Percentiles rank a stretch among this genome's conserved stretches.
These are phyloP conservation scores for Rotaria macrura DNA, from an alignment of 2,888 invertebrate genomes.

Conservation along the genomic window DNA sequence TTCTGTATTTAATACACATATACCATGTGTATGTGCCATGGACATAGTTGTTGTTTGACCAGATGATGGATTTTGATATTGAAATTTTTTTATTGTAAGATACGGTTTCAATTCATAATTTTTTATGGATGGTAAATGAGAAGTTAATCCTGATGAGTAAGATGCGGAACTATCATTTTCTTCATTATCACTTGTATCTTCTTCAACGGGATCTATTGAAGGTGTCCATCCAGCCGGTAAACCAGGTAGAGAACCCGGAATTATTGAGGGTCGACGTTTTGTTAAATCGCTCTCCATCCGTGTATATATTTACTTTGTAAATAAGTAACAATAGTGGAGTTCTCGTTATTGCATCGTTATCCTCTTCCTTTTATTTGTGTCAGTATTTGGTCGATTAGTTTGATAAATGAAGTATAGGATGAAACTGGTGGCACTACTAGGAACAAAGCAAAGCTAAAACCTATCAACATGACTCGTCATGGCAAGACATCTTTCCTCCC, in stretches of 20 bases:
- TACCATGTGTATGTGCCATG: slow-evolving; percentile 9
- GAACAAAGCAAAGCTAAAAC: background rate
- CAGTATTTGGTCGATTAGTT: background rate
- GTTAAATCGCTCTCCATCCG: background rate
- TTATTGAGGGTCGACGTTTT: slow-evolving; percentile 4
- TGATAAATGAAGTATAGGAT: background rate
- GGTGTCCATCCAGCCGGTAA: background rate
- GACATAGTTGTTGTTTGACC: background rate
- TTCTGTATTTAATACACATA: background rate
- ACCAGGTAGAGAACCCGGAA: background rate
- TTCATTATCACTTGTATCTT: background rate
- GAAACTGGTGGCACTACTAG: background rate
- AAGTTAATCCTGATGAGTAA: background rate
- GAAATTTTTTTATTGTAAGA: background rate
- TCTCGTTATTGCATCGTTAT: background rate
- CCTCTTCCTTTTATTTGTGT: background rate
- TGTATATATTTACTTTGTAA: background rate
- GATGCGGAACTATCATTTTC: background rate
- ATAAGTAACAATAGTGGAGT: background rate
- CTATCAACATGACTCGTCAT: background rate
- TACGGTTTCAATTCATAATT: slow-evolving; percentile 7
- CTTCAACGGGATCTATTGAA: background rate
- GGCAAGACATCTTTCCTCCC: background rate
- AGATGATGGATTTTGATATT: background rate
- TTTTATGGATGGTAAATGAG: background rate